A percentile compares a stretch with the other conserved stretches of the same genome.
Conservation (phyloP, 2,888 invertebrate genomes). For the Drosophila atripex region DNA sequence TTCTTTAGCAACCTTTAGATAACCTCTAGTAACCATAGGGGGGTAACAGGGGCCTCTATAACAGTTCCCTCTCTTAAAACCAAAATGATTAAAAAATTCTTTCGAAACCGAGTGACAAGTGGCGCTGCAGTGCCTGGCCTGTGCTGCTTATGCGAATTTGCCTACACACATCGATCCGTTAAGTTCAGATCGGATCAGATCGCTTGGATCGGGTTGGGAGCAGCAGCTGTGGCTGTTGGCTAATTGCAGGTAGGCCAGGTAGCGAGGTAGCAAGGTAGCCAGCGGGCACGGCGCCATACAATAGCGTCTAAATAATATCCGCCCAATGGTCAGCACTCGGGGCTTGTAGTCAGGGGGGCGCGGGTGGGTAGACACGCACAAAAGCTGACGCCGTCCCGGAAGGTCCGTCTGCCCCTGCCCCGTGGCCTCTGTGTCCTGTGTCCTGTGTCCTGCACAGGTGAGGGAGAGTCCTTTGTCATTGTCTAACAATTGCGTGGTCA, state of each 20-base stretch:
- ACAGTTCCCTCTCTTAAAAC: too few species aligned
- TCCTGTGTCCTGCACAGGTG: neutral
- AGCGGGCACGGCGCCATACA: constrained; percentile 70
- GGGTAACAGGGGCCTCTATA: too few species aligned
- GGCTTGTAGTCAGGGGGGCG: too few species aligned
- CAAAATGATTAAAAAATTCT: too few species aligned
- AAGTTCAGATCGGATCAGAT: neutral
- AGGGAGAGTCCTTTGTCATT: constrained; percentile 53
- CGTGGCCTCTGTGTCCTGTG: too few species aligned
- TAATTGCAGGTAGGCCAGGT: constrained; percentile 63
- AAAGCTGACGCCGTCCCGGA: constrained; percentile 49
- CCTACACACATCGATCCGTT: constrained; percentile 9
- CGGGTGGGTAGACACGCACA: constrained; percentile 34
- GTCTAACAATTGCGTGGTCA: constrained; percentile 73
- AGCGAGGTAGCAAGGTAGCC: constrained; percentile 47
- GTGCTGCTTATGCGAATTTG: neutral
- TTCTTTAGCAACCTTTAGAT: too few species aligned
- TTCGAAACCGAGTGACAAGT: too few species aligned
- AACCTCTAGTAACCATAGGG: too few species aligned
- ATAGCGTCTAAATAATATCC: constrained; percentile 81
- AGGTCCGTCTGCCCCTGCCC: constrained; percentile 49
- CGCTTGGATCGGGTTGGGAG: constrained; percentile 3
- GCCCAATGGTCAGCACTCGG: constrained; percentile 70
- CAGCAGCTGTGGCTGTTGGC: constrained; percentile 46
- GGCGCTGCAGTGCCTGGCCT: too few species aligned